Evolutionary conservation across 2,113 vertebrate genomes (phyloP).

Genomic region (Spheniscus mendiculus): DNA sequence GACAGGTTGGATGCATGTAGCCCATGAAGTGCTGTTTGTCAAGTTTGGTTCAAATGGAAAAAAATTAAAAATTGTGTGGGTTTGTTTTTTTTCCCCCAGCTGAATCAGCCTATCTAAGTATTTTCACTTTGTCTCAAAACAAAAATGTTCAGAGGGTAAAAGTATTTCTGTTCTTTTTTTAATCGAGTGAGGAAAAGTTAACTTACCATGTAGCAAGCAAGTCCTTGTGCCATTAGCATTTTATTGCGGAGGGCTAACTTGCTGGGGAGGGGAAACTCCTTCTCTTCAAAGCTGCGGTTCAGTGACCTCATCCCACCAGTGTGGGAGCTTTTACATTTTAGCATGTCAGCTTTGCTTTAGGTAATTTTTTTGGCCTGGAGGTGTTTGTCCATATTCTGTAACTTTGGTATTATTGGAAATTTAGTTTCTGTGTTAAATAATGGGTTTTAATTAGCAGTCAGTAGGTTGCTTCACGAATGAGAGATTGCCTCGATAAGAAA

Average conservation of each 20-base stretch:
- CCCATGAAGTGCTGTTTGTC: not conserved
- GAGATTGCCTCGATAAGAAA: not conserved
- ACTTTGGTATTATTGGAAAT: not conserved
- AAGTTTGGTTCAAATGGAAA: not conserved
- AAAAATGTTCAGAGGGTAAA: not conserved
- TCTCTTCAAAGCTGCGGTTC: not conserved
- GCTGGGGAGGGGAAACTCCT: not conserved
- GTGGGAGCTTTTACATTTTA: not conserved
- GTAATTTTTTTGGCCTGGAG: not conserved
- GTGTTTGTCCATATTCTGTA: not conserved
- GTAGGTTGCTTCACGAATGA: not conserved
- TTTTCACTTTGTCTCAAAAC: not conserved
- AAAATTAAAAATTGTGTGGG: not conserved
- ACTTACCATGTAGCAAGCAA: not conserved
- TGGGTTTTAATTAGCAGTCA: not conserved
- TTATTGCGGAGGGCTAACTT: not conserved
- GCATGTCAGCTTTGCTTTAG: not conserved
- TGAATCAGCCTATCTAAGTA: not conserved
- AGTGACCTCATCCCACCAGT: not conserved
- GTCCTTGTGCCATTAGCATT: not conserved
- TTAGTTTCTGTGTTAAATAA: not conserved
- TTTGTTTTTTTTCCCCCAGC: accelerated
- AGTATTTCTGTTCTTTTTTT: not conserved
- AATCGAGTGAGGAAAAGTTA: not conserved
- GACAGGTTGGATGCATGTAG: not conserved